Evolutionary conservation across 2,888 invertebrate species (phyloP).

Genomic region (Heliconius sara): DNA sequence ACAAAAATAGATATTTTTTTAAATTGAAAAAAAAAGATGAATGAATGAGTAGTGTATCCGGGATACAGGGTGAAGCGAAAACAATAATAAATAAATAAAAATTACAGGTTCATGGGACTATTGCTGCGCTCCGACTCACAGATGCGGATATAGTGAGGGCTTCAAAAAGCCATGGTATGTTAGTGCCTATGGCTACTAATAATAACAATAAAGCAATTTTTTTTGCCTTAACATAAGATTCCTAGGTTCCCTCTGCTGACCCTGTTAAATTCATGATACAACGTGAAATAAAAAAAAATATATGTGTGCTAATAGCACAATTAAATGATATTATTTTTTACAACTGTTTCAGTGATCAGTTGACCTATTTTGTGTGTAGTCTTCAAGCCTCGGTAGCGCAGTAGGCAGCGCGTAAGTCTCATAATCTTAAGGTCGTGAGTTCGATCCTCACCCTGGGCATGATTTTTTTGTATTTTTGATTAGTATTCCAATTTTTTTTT

Average conservation of each 20-base stretch:
- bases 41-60: too few relatives aligned
- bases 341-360: not conserved
- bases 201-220: too few relatives aligned
- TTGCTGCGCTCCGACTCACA: constrained; percentile 91
- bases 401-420: constrained; percentile 96
- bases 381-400: constrained; percentile 90
- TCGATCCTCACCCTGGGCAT: constrained; percentile 94
- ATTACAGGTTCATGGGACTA: constrained; percentile 90
- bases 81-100: not conserved
- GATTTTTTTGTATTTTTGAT: constrained; percentile 10
- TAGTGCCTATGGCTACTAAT: not conserved
- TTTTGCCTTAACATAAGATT: not conserved
- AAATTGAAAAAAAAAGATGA: too few relatives aligned
- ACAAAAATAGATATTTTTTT: too few relatives aligned
- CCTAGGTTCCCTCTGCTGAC: too few relatives aligned
- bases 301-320: not conserved
- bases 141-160: constrained; percentile 93
- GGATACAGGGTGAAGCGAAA: too few relatives aligned
- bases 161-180: constrained; percentile 91
- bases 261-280: not conserved
- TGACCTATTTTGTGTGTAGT: not conserved
- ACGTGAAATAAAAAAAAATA: not conserved
- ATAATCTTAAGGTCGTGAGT: constrained; percentile 97
- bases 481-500: not conserved
- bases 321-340: not conserved